Conservation (phyloP, 2,888 invertebrate genomes). For the Psococerastis gibbosa region DNA sequence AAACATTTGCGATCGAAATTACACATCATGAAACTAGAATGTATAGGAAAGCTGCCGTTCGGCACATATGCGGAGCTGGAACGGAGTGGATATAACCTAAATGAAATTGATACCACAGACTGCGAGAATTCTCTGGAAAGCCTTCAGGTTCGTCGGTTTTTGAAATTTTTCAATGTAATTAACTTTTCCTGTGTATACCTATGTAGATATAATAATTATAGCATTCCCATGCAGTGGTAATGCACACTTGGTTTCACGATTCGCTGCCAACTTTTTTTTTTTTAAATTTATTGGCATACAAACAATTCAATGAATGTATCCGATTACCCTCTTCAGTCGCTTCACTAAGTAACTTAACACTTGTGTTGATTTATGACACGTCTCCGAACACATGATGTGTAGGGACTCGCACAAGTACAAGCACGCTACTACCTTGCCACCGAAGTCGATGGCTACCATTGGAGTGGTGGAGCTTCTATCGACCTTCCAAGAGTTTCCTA, state of each 20-base stretch:
- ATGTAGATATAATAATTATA: too few relatives aligned
- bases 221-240: too few relatives aligned
- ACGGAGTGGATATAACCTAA: conserved; percentile 70
- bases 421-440: too few relatives aligned
- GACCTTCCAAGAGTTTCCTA: too few relatives aligned
- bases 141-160: conserved; percentile 36
- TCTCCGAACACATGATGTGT: too few relatives aligned
- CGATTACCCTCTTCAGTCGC: not conserved
- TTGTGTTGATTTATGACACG: too few relatives aligned
- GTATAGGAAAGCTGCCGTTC: conserved; percentile 78
- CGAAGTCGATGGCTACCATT: too few relatives aligned
- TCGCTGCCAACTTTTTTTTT: conserved; percentile 3
- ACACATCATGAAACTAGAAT: conserved; percentile 88
- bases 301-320: not conserved
- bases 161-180: not conserved
- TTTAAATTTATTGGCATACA: conserved; percentile 6
- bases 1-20: conserved; percentile 92
- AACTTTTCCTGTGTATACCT: conserved; percentile 10
- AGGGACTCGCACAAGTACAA: too few relatives aligned
- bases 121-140: conserved; percentile 88
- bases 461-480: too few relatives aligned
- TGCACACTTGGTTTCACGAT: too few relatives aligned
- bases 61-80: conserved; percentile 90
- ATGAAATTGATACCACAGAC: conserved; percentile 90
- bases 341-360: too few relatives aligned